Evolutionary conservation across 2,797 vertebrate species (phyloP), one percentile per base, ranked within the genome.

Genomic region (Antrozous pallidus): DNA sequence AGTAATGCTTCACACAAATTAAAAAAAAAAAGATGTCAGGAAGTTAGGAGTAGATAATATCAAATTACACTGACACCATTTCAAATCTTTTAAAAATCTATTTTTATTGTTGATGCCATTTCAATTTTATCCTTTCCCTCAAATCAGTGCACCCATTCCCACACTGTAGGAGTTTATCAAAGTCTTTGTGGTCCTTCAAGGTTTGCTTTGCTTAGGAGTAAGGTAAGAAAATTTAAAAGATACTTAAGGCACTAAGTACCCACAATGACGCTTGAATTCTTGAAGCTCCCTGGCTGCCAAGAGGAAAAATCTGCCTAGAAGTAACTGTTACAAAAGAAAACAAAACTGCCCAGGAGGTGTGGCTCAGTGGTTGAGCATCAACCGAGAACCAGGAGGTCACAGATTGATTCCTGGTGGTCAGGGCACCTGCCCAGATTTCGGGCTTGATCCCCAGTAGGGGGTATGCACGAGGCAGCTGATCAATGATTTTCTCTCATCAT

Each of bases 281-380:
- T 56, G 28, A 69, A 86, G 14, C 7, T 91, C 31, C 84, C 67
- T 95, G 13, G 51, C 26, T 67, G 73, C 26, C 51, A 87, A 70
- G 16, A 58, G 24, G 61, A 22, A 70, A 94, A 56, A 49, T 91
- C 47, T 74, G 4, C 65, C 47, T 67, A 73, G 54, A 95, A 96
- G 85, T 87, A 86, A 86, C 75, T 38, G 24, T 2, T 65, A 78
- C 38, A 83, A 78, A 51, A 96, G 74, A 61, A 81, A 82, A 71
- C 31, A 58, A 79, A 38, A 26, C 17, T 22, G 2, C 56, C 26
- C 2, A 0, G 56, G 26, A 61, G 26, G 28, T 13, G 26, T 61
- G 11, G 11, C 56, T 61, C 26, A 61, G 26, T 61, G 56, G 56
- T 14, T 61, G 56, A 61, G 12, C 56, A 61, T 61, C 26, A 31